Evolutionary conservation across 2,797 vertebrate species (phyloP).

Genomic region (Melanotaenia boesemani): DNA sequence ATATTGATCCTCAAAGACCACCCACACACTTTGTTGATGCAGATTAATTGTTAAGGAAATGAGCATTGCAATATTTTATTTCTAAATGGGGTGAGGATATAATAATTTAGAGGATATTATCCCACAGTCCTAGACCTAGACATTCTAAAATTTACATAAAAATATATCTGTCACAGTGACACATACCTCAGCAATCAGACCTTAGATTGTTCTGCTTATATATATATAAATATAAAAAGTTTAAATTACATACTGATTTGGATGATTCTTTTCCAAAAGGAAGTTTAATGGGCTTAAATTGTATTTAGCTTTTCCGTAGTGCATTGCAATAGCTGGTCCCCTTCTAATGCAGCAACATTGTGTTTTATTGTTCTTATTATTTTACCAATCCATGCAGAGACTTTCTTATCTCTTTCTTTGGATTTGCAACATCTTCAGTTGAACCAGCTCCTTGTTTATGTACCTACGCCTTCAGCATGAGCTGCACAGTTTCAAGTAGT

Average conservation of each 20-base stretch:
- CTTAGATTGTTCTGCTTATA: not conserved
- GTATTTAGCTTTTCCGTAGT: not conserved
- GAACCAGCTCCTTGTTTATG: not conserved
- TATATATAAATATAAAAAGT: not conserved
- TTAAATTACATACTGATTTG: not conserved
- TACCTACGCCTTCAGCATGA: not conserved
- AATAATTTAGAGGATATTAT: not conserved
- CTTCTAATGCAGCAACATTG: not conserved
- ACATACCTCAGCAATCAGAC: not conserved
- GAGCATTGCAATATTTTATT: no score
- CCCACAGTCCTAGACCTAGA: not conserved
- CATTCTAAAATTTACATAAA: no score
- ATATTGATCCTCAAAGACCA: constrained; percentile 40
- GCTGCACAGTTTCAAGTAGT: not conserved
- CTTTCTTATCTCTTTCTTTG: not conserved
- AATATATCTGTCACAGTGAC: not conserved
- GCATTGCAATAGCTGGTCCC: no score
- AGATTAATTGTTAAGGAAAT: not conserved
- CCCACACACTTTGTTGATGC: constrained; percentile 4
- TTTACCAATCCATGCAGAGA: not conserved
- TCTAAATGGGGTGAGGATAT: not conserved
- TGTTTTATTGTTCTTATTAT: not conserved
- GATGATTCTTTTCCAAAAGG: not conserved
- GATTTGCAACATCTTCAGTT: not conserved
- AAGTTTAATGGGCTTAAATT: not conserved